Evolutionary conservation across 2,888 invertebrate genomes (phyloP), one percentile per base, ranked within the genome.

Genomic region (Nemoura dubitans): DNA sequence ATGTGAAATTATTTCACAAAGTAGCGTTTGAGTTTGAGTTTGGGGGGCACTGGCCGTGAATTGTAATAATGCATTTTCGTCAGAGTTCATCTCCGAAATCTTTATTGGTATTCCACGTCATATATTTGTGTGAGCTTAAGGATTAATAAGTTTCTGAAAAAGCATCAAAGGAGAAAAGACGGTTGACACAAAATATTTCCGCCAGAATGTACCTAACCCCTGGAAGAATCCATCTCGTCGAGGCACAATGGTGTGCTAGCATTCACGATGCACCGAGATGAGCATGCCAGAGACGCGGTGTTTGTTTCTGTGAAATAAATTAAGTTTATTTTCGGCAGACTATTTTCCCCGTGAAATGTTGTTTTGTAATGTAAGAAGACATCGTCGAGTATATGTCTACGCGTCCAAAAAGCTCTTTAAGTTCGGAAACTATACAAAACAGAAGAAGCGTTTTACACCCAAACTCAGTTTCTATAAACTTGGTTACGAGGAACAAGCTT

Each of bases 381-480:
- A 84, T 84, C 28, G 76, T 26, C 5, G 84, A 76, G 59, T n/a
- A 76, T n/a, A 76, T 84, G 84, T 84, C 76, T 28, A 28, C 76
- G 84, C 30, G 84, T 21, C 59, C 27, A 76, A 76, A 84, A 84
- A 43, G 84, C 84, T 84, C 84, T 42, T 29, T 43, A 26, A 27
- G 84, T 81, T 81, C 30, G 27, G 84, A 84, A 59, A 59, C 76
- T 43, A 28, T 76, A 84, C 84, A 84, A 85, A 86, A 86, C 77
- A 43, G 80, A 30, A 76, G 76, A 78, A 78, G 43, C 85, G 28
- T 86, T 86, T 86, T 84, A 86, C 85, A 86, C 80, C 76, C 80
- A 80, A 86, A 86, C 84, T 85, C 86, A 85, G 85, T 86, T 86
- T 84, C 85, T 83, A 86, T 76, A 86, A 83, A 83, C 86, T 82